Base-by-base conservation (phyloP, 2,113 vertebrate genomes). In the Sapajus apella region DNA sequence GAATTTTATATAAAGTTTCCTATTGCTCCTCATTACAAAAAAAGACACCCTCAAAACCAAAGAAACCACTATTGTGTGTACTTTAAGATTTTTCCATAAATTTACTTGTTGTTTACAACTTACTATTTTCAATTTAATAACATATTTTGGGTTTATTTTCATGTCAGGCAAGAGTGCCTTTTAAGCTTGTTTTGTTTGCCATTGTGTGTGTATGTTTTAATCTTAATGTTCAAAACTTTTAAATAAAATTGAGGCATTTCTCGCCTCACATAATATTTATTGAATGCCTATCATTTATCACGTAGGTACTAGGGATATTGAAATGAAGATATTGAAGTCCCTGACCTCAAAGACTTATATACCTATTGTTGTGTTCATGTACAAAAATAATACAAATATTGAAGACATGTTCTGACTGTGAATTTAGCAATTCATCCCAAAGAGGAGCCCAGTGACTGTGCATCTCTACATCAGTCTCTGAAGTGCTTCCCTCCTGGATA, bases 91-190 rank as follows among this genome's bases (percentile, higher is more conserved):
- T 89, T 76, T 43, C 64, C 75, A 0, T 93, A 32, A 27, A 70
- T 61, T 85, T 81, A 47, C 35, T 52, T 56, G 52, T 88, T 47
- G 50, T 90, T 43, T 85, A 17, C 2, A 82, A 66, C 12, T 91
- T 94, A 43, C 43, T 52, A 37, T 73, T 93, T 93, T 86, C 21
- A 87, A 89, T 90, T 79, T 95, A 87, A 23, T 92, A 90, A 45
- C 75, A 43, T 27, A 40, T 21, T 80, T 92, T 80, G 64, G 37
- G 79, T 52, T 89, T 90, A 43, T 79, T 90, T 95, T 21, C 58
- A 32, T 61, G 6, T 80, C 40, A 73, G 45, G 45, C 7, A 56
- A 50, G 52, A 61, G 86, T 72, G 40, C 32, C 30, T 76, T 75
- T 89, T 64, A 82, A 90, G 0, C 10, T 32, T 92, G 20, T 83